Evolutionary conservation across 2,113 vertebrate species (phyloP).

Genomic region (Dicrurus megarhynchus): DNA sequence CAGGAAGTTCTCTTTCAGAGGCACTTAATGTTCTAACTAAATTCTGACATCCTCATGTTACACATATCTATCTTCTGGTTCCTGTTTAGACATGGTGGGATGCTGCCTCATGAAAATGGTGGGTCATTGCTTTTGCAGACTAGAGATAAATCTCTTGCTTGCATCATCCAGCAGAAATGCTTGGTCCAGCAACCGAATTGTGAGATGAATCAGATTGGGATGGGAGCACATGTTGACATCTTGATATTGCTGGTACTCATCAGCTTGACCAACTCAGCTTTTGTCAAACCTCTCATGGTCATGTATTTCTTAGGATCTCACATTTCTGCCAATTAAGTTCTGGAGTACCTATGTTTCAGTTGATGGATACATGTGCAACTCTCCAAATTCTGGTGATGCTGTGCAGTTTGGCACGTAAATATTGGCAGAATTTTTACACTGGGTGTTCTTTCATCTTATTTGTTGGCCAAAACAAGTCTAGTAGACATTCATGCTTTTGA

Average conservation of each 20-base stretch:
- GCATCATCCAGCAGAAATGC: neutral
- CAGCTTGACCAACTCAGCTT: neutral
- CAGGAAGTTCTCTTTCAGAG: neutral
- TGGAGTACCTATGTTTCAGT: neutral
- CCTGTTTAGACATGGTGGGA: fast-evolving
- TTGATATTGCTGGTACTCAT: neutral
- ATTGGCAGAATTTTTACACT: neutral
- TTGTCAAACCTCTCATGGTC: neutral
- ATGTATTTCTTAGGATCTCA: neutral
- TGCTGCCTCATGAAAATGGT: neutral
- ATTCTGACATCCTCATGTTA: fast-evolving
- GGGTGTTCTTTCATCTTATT: neutral
- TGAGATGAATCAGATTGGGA: neutral
- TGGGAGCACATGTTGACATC: neutral
- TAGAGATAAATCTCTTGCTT: neutral
- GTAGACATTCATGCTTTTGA: neutral
- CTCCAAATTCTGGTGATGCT: neutral
- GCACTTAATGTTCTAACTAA: neutral
- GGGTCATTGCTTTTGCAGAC: neutral
- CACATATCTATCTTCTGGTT: fast-evolving
- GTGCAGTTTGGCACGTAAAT: neutral
- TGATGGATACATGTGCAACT: neutral
- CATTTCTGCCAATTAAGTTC: neutral
- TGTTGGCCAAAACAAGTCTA: neutral
- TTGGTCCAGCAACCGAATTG: neutral